Evolutionary conservation across 2,113 vertebrate genomes (phyloP).

Genomic region (Loxodonta africana): DNA sequence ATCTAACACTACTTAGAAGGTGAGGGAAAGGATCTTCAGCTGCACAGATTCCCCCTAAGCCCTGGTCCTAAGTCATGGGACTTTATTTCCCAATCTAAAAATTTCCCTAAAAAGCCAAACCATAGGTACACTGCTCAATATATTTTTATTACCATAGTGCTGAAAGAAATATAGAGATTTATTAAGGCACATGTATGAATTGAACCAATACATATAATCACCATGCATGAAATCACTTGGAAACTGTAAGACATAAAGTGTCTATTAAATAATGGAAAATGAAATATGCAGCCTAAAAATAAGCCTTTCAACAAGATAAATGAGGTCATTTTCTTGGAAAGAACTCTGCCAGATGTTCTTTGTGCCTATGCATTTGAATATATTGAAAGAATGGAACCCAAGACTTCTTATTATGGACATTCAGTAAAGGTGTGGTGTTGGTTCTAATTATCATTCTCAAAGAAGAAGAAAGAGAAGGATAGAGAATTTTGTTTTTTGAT

Average conservation of each 20-base stretch:
- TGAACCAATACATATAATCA: not conserved
- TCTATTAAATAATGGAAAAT: conserved; percentile 52
- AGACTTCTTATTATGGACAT: not conserved
- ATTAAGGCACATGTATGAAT: not conserved
- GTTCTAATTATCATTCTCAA: not conserved
- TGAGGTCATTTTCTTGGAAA: conserved; percentile 60
- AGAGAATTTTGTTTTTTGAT: not conserved
- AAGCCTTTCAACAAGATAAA: conserved; percentile 18
- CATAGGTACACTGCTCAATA: too few species aligned
- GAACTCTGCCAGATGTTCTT: not conserved
- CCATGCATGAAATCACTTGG: not conserved
- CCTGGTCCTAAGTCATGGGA: not conserved
- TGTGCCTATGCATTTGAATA: not conserved
- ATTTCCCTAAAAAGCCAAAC: not conserved
- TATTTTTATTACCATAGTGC: not conserved
- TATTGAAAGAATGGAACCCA: not conserved
- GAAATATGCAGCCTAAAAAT: conserved; percentile 17
- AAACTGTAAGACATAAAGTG: not conserved
- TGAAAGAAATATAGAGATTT: not conserved
- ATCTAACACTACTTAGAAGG: not conserved
- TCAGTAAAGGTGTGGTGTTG: not conserved
- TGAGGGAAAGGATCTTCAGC: accelerated
- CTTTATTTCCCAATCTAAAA: not conserved
- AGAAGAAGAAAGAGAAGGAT: not conserved
- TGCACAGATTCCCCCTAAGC: too few species aligned